These are phyloP conservation scores for Hemicrepidius hirtus DNA, from an alignment of 2,888 invertebrate species.

Conservation along the genomic window DNA sequence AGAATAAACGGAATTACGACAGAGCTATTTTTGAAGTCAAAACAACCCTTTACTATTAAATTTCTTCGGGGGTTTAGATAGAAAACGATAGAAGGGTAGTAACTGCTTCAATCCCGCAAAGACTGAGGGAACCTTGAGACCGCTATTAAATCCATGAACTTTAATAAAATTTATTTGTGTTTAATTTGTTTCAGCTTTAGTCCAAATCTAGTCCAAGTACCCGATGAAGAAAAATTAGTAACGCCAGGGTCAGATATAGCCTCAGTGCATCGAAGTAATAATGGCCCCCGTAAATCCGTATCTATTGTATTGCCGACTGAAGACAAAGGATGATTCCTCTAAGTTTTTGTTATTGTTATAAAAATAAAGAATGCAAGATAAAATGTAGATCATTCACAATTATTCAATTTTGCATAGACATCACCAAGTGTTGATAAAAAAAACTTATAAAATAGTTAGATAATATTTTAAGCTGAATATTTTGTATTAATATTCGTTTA, in stretches of 20 bases:
- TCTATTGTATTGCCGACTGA: constrained; percentile 77
- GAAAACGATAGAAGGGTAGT: no score
- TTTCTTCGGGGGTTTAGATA: no score
- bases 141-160: no score
- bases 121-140: no score
- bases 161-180: no score
- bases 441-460: constrained; percentile 33
- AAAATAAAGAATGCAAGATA: constrained; percentile 19
- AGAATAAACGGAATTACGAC: no score
- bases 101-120: no score
- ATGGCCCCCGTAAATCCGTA: constrained; percentile 73
- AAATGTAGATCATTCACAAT: constrained; percentile 13
- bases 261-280: constrained; percentile 61
- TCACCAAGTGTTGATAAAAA: constrained; percentile 23
- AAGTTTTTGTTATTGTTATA: constrained; percentile 10
- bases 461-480: constrained; percentile 12
- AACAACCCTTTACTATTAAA: no score
- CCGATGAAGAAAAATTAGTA: constrained; percentile 68
- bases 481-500: constrained; percentile 26
- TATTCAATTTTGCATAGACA: constrained; percentile 21
- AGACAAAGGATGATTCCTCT: constrained; percentile 72
- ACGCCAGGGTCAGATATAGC: constrained; percentile 64
- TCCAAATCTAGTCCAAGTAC: constrained; percentile 69
- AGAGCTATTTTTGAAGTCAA: no score
- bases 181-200: constrained; percentile 52